Evolutionary conservation across 2,113 vertebrate genomes (phyloP).

Genomic region (Pavo muticus): DNA sequence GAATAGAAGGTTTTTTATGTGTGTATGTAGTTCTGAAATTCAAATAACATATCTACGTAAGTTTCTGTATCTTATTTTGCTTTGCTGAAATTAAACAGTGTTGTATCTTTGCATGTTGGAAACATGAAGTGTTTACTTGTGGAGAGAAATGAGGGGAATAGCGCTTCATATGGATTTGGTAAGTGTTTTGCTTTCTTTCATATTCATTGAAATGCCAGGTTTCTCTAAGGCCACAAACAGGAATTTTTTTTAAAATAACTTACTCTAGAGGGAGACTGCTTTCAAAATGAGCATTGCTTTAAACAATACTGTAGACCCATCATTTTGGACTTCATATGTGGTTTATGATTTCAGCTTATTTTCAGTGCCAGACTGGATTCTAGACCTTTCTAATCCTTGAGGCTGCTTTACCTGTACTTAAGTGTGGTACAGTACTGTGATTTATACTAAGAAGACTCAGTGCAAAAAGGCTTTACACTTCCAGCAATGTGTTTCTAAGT

Average conservation of each 20-base stretch:
- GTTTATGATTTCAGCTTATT: neutral
- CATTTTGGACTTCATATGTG: neutral
- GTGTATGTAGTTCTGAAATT: neutral
- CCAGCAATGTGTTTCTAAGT: neutral
- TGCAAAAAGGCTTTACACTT: neutral
- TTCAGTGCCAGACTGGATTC: neutral
- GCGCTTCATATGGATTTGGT: neutral
- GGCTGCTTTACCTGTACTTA: neutral
- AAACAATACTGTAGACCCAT: neutral
- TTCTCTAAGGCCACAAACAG: neutral
- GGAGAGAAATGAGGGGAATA: neutral
- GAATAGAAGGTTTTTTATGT: neutral
- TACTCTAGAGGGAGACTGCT: no score
- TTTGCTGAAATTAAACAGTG: neutral
- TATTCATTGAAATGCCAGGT: neutral
- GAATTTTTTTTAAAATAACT: neutral
- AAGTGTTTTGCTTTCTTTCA: neutral
- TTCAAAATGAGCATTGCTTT: neutral
- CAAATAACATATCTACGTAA: neutral
- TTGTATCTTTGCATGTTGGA: neutral
- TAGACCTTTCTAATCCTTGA: neutral
- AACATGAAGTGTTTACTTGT: neutral
- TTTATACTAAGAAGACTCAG: neutral
- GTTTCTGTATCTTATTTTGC: neutral
- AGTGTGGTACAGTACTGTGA: neutral